Percentiles rank a stretch among this genome's conserved stretches.
These are phyloP conservation scores for Poeciliopsis gracilis DNA, from an alignment of 2,797 vertebrate species.

Conservation along the genomic window DNA sequence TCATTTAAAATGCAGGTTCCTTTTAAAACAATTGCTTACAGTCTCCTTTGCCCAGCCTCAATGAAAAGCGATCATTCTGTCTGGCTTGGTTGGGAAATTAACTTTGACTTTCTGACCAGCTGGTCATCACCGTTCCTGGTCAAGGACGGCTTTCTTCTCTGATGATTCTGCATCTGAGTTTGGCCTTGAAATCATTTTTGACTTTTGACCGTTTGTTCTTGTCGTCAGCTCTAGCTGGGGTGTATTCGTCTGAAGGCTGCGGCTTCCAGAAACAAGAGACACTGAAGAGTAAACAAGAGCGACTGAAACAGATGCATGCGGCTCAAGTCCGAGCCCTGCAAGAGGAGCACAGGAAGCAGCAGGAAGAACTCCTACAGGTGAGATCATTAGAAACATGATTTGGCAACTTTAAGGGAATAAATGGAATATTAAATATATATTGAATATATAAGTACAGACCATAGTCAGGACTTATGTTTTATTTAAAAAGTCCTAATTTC, in stretches of 20 bases:
- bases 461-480: not conserved
- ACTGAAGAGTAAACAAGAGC: conserved; percentile 54
- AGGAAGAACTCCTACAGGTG: conserved; percentile 77
- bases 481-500: conserved; percentile 1
- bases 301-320: conserved; percentile 58
- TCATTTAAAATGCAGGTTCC: not conserved
- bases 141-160: not conserved
- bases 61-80: not conserved
- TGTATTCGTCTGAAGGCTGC: conserved; percentile 9
- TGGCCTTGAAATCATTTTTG: not conserved
- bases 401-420: not conserved
- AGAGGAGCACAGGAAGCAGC: conserved; percentile 70
- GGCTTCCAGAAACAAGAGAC: conserved; percentile 46
- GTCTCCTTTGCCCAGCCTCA: not conserved
- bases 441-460: not conserved
- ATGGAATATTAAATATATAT: no score
- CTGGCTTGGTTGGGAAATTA: not conserved
- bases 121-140: not conserved
- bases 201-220: conserved; percentile 19
- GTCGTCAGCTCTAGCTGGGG: conserved; percentile 41
- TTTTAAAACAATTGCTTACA: not conserved
- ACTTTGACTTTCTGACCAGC: not conserved
- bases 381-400: conserved; percentile 17
- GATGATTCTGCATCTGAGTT: not conserved
- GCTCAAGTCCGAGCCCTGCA: conserved; percentile 68